Evolutionary conservation across 2,888 invertebrate species (phyloP), one percentile per base, ranked within the genome.

Genomic region (Acanthoscelides obtectus): DNA sequence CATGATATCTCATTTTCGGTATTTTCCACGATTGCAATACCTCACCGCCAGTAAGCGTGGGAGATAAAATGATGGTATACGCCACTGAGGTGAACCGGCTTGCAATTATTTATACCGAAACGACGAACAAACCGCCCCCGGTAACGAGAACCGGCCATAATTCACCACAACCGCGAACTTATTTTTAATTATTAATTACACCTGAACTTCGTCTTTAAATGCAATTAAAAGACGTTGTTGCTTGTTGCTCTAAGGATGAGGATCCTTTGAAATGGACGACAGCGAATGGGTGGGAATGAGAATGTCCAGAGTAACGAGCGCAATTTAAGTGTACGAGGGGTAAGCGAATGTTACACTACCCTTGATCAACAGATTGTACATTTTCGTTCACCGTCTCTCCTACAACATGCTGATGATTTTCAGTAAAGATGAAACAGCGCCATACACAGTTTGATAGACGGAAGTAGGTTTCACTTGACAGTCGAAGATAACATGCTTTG

Each of bases 121-220:
- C 72, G 76, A 73, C 67, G 21, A 71, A 71, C 72, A 72, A 72
- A 74, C 69, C 72, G 76, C 76, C 76, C 72, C 73, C 73, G 75
- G 76, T 76, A 76, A 75, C 71, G 73, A 75, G 75, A 79, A 79
- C 78, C 76, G 77, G 76, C 80, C 80, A 81, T 81, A 80, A 81
- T 80, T 80, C 80, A 80, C 79, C 76, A 72, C 73, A 73, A 80
- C 79, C 76, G 73, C 73, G 74, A 75, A 75, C 72, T 74, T 75
- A 76, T 75, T 79, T 79, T 80, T 81, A 82, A 82, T 82, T 82
- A 81, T 81, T 82, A 82, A 82, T 81, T 81, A 81, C 79, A 76
- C 79, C 74, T 78, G 78, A 80, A 80, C 79, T 80, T 79, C 79
- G 79, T 80, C 80, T 80, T 78, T 79, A 80, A 80, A 80, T 79